phyloP scores from a whole-genome alignment of 2,113 vertebrate species.

The Trematocara variabile region DNA sequence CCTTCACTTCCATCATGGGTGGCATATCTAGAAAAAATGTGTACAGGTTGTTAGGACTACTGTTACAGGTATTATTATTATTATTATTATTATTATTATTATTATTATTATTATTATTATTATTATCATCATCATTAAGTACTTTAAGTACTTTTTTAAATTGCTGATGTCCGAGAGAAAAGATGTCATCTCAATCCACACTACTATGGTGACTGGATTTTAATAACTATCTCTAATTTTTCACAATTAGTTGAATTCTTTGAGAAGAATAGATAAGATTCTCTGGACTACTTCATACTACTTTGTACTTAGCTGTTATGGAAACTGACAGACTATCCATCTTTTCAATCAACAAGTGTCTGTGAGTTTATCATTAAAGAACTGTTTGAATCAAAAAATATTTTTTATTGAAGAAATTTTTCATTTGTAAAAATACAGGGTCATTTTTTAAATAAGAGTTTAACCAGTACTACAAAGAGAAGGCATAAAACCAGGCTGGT shows the following conservation, averaged over 20 bases:
- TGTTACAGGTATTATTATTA: background rate
- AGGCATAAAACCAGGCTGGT: background rate
- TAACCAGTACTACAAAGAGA: background rate
- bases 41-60: background rate
- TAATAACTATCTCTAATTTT: background rate
- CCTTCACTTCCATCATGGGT: constrained; percentile 89
- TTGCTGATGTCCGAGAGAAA: background rate
- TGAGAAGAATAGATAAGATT: background rate
- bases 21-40: constrained; percentile 83
- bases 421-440: background rate
- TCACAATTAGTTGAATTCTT: background rate
- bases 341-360: background rate
- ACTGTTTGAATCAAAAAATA: background rate
- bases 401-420: background rate
- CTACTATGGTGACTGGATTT: background rate
- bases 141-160: background rate
- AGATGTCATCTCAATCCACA: background rate
- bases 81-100: no score
- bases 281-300: background rate
- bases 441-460: background rate
- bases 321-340: background rate
- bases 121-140: no score
- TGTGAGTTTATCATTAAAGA: background rate
- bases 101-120: no score
- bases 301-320: background rate